Evolutionary conservation across 2,113 vertebrate genomes (phyloP).

Genomic region (Scytalopus superciliaris): DNA sequence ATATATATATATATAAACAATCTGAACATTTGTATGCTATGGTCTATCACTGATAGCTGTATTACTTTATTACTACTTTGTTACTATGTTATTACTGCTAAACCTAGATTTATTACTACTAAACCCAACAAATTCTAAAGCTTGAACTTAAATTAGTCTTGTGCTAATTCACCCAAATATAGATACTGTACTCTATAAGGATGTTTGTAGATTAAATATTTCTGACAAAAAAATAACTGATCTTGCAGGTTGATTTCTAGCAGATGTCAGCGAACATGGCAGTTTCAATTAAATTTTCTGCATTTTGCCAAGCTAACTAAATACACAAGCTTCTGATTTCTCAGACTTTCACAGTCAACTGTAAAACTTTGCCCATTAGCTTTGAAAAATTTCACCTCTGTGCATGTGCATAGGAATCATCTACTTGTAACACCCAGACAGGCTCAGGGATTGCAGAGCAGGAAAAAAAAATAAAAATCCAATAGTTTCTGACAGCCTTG

Average conservation of each 20-base stretch:
- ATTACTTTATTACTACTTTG: neutral
- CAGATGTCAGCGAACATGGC: neutral
- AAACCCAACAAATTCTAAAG: neutral
- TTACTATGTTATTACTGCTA: neutral
- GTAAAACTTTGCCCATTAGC: neutral
- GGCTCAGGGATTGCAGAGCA: neutral
- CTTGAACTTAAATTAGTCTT: neutral
- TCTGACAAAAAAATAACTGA: neutral
- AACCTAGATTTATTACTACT: neutral
- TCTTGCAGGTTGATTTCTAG: neutral
- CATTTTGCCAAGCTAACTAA: neutral
- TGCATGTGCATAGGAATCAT: neutral
- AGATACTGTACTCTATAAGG: neutral
- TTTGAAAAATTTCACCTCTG: fast-evolving
- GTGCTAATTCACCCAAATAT: neutral
- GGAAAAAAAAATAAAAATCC: neutral
- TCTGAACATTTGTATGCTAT: neutral
- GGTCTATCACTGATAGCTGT: neutral
- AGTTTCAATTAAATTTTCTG: neutral
- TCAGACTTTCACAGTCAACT: neutral
- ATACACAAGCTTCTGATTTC: neutral
- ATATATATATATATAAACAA: neutral
- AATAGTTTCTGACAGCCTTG: neutral
- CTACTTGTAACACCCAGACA: neutral
- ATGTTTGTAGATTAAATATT: neutral